These are phyloP conservation scores for Willisornis vidua DNA, from an alignment of 2,113 vertebrate genomes.

Conservation along the genomic window DNA sequence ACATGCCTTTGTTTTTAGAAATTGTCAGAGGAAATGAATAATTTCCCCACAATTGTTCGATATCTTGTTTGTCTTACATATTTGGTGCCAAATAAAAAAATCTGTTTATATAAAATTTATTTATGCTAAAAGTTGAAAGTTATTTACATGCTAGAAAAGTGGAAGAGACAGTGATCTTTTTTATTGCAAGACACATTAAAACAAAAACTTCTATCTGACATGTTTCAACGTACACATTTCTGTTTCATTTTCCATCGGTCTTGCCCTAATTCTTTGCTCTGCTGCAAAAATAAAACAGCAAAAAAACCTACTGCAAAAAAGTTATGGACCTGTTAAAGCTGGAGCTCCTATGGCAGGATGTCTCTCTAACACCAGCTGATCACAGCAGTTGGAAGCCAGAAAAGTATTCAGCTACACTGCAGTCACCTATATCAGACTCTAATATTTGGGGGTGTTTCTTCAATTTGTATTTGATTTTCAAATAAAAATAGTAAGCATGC, in stretches of 20 bases:
- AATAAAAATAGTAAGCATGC: background rate
- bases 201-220: background rate
- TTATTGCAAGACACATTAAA: background rate
- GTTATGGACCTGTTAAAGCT: background rate
- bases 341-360: background rate
- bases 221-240: background rate
- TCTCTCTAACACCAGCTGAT: background rate
- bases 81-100: conserved; percentile 31
- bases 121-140: conserved; percentile 5
- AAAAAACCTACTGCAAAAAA: background rate
- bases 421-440: background rate
- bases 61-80: conserved; percentile 21
- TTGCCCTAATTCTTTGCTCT: background rate
- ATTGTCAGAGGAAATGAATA: conserved; percentile 27
- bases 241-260: background rate
- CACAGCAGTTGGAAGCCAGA: background rate
- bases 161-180: background rate
- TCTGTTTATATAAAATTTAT: background rate
- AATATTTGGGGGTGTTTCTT: background rate
- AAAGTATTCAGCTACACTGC: background rate
- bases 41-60: conserved; percentile 4
- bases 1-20: conserved; percentile 26
- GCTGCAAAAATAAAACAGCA: background rate
- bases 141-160: background rate
- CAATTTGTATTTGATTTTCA: background rate